Percentiles rank a stretch among this genome's conserved stretches.
phyloP scores from a whole-genome alignment of 2,888 invertebrate species.

The Seira sanloemensis region DNA sequence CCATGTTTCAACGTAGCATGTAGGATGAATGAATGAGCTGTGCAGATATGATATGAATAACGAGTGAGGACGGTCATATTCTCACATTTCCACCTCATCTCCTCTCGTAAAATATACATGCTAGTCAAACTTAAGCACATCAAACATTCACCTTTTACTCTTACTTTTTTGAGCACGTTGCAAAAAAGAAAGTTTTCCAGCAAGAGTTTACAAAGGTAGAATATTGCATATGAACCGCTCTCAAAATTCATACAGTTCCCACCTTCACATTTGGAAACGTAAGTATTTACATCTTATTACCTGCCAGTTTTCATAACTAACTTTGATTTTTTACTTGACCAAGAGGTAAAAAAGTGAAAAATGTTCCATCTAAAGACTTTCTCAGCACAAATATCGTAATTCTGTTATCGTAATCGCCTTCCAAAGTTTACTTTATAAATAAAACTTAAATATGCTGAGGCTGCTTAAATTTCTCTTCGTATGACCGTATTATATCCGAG shows the following conservation, averaged over 20 bases:
- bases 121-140: too few relatives aligned
- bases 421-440: conserved; percentile 10
- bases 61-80: not conserved
- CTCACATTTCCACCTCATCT: conserved; percentile 1
- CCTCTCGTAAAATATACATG: not conserved
- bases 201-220: too few relatives aligned
- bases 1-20: too few relatives aligned
- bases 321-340: too few relatives aligned
- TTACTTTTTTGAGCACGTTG: too few relatives aligned
- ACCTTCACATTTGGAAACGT: not conserved
- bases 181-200: not conserved
- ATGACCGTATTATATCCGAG: not conserved
- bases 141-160: too few relatives aligned
- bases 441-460: conserved; percentile 1
- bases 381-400: not conserved
- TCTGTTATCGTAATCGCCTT: not conserved
- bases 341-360: too few relatives aligned
- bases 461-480: not conserved
- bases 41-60: conserved; percentile 9
- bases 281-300: too few relatives aligned
- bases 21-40: too few relatives aligned
- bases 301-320: too few relatives aligned
- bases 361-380: not conserved
- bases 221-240: too few relatives aligned
- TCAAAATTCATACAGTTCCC: too few relatives aligned